Conservation (phyloP, 2,888 invertebrate species). For the Lepidonotus clava region DNA sequence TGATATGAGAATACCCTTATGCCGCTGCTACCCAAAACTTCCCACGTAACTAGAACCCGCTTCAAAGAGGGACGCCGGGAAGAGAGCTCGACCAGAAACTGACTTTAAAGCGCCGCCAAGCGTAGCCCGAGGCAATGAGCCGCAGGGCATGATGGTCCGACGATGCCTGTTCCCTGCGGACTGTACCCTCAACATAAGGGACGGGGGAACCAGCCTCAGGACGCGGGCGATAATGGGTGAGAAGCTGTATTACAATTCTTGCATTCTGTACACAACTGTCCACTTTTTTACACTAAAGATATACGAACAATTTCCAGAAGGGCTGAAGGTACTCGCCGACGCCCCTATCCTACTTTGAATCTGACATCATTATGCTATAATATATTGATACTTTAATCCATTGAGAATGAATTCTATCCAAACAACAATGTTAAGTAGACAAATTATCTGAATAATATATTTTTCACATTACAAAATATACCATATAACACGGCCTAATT, state of each 20-base stretch:
- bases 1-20: background rate
- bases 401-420: too few species aligned
- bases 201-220: too few species aligned
- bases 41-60: background rate
- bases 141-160: background rate
- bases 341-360: too few species aligned
- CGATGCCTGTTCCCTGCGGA: background rate
- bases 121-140: background rate
- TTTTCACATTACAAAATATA: too few species aligned
- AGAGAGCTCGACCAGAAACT: background rate
- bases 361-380: too few species aligned
- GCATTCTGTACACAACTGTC: background rate
- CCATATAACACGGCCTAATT: too few species aligned
- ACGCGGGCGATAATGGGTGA: too few species aligned
- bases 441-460: too few species aligned
- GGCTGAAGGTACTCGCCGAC: background rate
- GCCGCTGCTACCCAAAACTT: background rate
- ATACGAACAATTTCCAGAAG: background rate
- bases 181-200: background rate
- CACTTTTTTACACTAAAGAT: background rate
- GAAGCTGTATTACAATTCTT: background rate
- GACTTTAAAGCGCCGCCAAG: constrained; percentile 1
- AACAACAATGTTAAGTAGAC: too few species aligned
- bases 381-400: too few species aligned
- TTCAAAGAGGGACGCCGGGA: background rate